A percentile compares a stretch with the other conserved stretches of the same genome.
phyloP scores from a whole-genome alignment of 2,113 vertebrate genomes.

The Chrysemys picta region DNA sequence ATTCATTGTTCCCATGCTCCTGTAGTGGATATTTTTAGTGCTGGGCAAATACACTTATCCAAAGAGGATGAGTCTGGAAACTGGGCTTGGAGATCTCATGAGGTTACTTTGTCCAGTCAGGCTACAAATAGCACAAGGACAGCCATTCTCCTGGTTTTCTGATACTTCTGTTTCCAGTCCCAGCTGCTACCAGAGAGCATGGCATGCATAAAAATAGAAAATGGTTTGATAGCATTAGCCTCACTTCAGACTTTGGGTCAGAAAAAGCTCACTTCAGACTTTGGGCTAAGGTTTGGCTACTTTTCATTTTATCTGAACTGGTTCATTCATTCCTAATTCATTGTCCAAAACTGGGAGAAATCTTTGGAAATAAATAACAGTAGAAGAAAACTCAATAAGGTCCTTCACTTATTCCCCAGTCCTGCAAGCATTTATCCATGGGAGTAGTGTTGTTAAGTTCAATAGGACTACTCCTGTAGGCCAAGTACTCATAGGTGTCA shows the following conservation, averaged over 20 bases:
- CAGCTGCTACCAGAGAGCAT: not conserved
- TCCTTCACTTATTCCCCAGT: not conserved
- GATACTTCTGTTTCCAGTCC: not conserved
- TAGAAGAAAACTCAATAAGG: not conserved
- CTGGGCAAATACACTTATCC: not conserved
- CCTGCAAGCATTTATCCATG: not conserved
- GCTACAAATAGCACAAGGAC: not conserved
- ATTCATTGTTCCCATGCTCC: rapidly evolving
- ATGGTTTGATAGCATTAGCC: not conserved
- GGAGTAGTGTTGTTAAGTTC: not conserved
- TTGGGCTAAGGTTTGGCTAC: not conserved
- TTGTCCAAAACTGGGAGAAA: not conserved
- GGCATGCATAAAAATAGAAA: not conserved
- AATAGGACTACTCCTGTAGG: not conserved
- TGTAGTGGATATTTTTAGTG: rapidly evolving
- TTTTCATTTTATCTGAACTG: not conserved
- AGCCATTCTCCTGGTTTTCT: not conserved
- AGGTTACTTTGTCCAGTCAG: rapidly evolving
- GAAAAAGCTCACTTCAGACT: not conserved
- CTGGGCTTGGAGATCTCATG: rapidly evolving
- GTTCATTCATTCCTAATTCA: not conserved
- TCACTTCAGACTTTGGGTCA: not conserved
- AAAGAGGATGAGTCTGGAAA: not conserved
- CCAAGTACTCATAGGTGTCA: not conserved
- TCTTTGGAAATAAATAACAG: not conserved